A percentile compares a stretch with the other conserved stretches of the same genome.
Evolutionary conservation across 2,113 vertebrate species (phyloP).

Genomic region (Eleginops maclovinus): DNA sequence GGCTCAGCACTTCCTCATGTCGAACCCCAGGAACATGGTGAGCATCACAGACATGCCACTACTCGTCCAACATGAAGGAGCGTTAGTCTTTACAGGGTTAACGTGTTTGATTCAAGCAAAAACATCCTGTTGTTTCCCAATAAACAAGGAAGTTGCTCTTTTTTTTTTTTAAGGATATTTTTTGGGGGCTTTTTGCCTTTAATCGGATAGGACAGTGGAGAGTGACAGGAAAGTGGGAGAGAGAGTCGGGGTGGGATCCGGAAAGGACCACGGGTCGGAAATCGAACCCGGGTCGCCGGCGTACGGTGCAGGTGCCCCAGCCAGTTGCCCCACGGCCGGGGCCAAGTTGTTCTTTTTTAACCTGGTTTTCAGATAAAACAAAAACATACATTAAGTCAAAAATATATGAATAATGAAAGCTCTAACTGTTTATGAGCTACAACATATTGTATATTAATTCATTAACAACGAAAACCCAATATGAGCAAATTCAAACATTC

Average conservation of each 20-base stretch:
- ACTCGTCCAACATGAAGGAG: constrained; percentile 1
- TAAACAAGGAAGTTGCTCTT: neutral
- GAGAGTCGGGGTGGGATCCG: no score
- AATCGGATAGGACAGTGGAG: no score
- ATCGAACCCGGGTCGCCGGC: no score
- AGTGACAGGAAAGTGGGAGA: no score
- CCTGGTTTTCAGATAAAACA: no score
- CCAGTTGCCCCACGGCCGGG: no score
- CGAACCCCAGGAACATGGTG: constrained; percentile 99
- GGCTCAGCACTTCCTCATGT: constrained; percentile 98
- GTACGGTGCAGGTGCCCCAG: no score
- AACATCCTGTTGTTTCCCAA: neutral
- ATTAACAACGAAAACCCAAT: neutral
- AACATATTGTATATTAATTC: neutral
- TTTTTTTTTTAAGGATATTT: no score
- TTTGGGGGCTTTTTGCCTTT: no score
- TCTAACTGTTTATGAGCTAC: neutral
- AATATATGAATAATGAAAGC: neutral
- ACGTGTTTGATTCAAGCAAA: neutral
- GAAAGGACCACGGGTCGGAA: no score
- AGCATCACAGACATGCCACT: constrained; percentile 54
- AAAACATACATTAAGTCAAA: no score
- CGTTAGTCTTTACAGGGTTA: neutral
- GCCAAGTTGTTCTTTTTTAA: no score
- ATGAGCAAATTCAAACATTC: neutral